phyloP scores from a whole-genome alignment of 2,888 invertebrate species.

The Tenthredo scrophulariae region DNA sequence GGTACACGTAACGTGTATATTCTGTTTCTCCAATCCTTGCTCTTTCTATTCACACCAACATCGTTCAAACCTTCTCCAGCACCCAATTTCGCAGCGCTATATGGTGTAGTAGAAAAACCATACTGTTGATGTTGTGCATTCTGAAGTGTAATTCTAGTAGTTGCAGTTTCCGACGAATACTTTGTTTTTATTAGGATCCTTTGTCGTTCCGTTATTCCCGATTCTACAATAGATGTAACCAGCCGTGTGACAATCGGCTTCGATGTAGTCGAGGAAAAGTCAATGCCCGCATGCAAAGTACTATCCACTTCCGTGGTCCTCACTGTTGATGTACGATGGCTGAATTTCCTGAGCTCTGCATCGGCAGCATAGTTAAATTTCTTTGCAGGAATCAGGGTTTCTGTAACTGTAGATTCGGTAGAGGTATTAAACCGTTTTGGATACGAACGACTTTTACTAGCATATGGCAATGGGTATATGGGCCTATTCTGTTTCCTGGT shows the following conservation, averaged over 20 bases:
- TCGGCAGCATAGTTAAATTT: conserved; percentile 75
- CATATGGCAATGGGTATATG: conserved; percentile 51
- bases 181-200: conserved; percentile 77
- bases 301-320: conserved; percentile 61
- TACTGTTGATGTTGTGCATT: conserved; percentile 55
- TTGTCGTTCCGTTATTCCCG: conserved; percentile 78
- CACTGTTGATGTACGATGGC: conserved; percentile 64
- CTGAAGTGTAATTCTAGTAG: conserved; percentile 70
- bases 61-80: conserved; percentile 40
- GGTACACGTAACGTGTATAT: neutral
- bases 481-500: conserved; percentile 55
- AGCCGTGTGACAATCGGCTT: conserved; percentile 77
- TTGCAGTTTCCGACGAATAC: conserved; percentile 73
- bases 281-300: conserved; percentile 61
- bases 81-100: conserved; percentile 6
- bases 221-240: conserved; percentile 78
- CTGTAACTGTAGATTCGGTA: conserved; percentile 68
- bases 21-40: neutral
- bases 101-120: conserved; percentile 49
- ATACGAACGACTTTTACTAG: conserved; percentile 66
- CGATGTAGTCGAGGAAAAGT: conserved; percentile 58
- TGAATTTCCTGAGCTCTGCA: conserved; percentile 71
- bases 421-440: conserved; percentile 65
- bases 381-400: conserved; percentile 74
- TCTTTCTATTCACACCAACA: conserved; percentile 50